Percentiles rank a stretch among this genome's conserved stretches.
These are phyloP conservation scores for Hippopotamus amphibius DNA, from an alignment of 2,113 vertebrate species.

Conservation along the genomic window DNA sequence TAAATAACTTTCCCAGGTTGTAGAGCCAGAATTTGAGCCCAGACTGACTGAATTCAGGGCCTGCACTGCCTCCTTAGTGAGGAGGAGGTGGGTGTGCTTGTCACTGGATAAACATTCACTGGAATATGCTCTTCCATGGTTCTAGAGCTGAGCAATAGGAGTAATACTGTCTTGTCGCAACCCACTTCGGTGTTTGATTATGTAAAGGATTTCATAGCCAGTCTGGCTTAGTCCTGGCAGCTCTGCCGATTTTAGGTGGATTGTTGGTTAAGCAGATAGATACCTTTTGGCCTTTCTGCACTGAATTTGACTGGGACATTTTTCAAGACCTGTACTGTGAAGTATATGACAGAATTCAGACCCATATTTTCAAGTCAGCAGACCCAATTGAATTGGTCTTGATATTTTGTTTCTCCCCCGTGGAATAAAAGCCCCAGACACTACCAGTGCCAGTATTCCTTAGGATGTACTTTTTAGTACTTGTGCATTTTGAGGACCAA, in stretches of 20 bases:
- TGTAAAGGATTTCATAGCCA: not conserved
- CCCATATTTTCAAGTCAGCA: slow-evolving; percentile 36
- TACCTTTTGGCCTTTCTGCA: slow-evolving; percentile 12
- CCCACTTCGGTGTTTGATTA: not conserved
- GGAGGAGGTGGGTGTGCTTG: not conserved
- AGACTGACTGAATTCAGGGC: not conserved
- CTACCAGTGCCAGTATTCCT: not conserved
- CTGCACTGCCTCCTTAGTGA: not conserved
- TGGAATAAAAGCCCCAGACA: not conserved
- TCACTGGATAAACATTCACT: not conserved
- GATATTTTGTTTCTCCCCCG: not conserved
- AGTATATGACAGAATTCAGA: not conserved
- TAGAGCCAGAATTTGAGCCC: not conserved
- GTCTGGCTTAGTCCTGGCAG: slow-evolving; percentile 4
- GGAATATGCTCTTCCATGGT: not conserved
- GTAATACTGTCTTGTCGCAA: not conserved
- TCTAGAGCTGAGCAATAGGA: not conserved
- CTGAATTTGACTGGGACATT: not conserved
- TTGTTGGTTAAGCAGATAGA: slow-evolving; percentile 17
- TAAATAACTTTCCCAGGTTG: not conserved
- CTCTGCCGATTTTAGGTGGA: slow-evolving; percentile 25
- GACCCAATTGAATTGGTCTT: not conserved
- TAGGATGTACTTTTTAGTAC: not conserved
- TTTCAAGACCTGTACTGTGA: slow-evolving; percentile 38
- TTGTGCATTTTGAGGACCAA: slow-evolving; percentile 38